phyloP scores from a whole-genome alignment of 2,888 invertebrate genomes.

The Caenorhabditis imperialis region DNA sequence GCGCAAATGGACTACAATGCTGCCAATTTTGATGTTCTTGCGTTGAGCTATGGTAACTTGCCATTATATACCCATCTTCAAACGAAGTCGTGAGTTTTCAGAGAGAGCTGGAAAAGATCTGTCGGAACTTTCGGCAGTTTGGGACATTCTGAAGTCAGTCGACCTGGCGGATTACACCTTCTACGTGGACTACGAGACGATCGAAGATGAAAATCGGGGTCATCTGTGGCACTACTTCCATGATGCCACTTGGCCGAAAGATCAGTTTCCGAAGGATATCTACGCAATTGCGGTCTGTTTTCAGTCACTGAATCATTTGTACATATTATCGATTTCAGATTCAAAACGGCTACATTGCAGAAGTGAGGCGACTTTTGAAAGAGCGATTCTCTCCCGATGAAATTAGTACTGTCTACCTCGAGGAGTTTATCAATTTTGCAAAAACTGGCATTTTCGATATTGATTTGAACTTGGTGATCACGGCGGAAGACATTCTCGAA shows the following conservation, averaged over 20 bases:
- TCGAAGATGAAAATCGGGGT: constrained; percentile 49
- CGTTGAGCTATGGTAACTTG: constrained; percentile 6
- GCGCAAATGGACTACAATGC: constrained; percentile 34
- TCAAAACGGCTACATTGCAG: constrained; percentile 16
- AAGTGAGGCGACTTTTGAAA: constrained; percentile 4
- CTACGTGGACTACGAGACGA: constrained; percentile 40
- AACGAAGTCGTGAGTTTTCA: not conserved
- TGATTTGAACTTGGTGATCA: constrained; percentile 12
- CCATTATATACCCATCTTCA: not conserved
- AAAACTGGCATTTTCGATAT: constrained; percentile 16
- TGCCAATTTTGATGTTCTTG: constrained; percentile 23
- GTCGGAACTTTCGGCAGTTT: constrained; percentile 5
- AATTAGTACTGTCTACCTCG: not conserved
- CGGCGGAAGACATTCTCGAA: constrained; percentile 8
- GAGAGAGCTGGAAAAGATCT: not conserved
- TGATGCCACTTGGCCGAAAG: constrained; percentile 42
- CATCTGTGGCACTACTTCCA: constrained; percentile 61
- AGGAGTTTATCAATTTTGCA: constrained; percentile 4
- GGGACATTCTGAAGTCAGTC: constrained; percentile 21
- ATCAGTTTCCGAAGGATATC: constrained; percentile 39
- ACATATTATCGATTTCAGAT: no score
- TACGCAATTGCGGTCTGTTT: not conserved
- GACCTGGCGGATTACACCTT: constrained; percentile 16
- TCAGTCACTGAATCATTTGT: no score
- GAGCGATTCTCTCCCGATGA: not conserved